Evolutionary conservation across 2,797 vertebrate genomes (phyloP), one percentile per base, ranked within the genome.

Genomic region (Hippocampus kuda): DNA sequence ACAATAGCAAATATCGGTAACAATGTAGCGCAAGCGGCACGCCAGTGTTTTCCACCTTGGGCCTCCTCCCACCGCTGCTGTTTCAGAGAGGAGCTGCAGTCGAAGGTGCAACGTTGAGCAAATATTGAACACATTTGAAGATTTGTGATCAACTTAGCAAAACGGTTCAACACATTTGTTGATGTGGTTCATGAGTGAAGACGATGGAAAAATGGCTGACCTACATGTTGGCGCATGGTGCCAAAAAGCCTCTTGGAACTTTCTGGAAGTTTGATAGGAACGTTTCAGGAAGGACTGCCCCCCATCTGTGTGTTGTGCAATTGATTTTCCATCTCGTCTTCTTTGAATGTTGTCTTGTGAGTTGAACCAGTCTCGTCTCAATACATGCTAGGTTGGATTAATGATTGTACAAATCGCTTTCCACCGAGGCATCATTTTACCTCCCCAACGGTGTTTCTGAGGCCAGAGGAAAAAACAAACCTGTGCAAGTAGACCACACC

Each of bases 381-480:
- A 12, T 57, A 11, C 12, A 9, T 3, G 10, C 4, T 72, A 83
- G 70, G 70, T 68, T 76, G 68, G 68, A 84, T 75, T 76, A 78
- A 80, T 76, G 69, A 77, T 75, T 75, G 79, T 68, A 81, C 75
- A 83, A 82, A 80, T 66, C 68, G 70, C 61, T 68, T 74, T 77
- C 75, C 73, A 79, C 72, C 76, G 51, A 70, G 64, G 72, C 79
- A 70, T 57, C 67, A 72, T 80, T 79, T 74, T 66, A 44, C 34
- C 68, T n/a, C 74, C 74, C 65, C 54, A 15, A n/a, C 72, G 65
- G 68, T 73, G 79, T 81, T 72, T 77, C 70, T 77, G 72, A 46
- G 71, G 68, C 54, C 60, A 73, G 72, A 77, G 70, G 70, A 74
- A 81, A 85, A 78, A 61, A 75, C 65, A 70, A 77, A 80, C 74